A percentile compares a stretch with the other conserved stretches of the same genome.
phyloP scores from a whole-genome alignment of 2,113 vertebrate genomes.

The Hystrix cristata region DNA sequence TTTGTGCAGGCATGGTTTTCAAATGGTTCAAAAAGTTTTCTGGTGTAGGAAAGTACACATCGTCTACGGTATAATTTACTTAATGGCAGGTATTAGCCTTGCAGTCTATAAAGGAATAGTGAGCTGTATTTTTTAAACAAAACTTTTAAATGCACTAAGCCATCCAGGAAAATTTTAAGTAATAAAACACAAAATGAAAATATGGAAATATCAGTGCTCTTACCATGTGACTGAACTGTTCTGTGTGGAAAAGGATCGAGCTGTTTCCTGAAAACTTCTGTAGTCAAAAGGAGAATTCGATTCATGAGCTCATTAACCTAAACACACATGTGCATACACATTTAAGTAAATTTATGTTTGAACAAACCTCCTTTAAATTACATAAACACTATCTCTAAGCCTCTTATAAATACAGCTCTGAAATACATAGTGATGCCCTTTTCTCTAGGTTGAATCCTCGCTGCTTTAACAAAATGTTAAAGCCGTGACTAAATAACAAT shows the following conservation, averaged over 20 bases:
- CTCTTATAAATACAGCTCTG: background rate
- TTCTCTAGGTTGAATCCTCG: background rate
- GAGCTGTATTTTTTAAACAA: conserved; percentile 26
- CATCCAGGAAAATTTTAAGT: conserved; percentile 41
- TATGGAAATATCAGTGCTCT: conserved; percentile 63
- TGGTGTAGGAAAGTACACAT: background rate
- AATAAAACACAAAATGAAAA: conserved; percentile 68
- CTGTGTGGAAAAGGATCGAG: conserved; percentile 91
- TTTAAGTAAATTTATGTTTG: conserved; percentile 52
- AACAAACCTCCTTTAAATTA: background rate
- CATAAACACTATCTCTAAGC: background rate
- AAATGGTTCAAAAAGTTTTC: background rate
- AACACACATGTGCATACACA: conserved; percentile 67
- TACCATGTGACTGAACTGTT: conserved; percentile 94
- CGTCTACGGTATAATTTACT: background rate
- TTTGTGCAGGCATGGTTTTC: background rate
- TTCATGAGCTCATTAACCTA: conserved; percentile 94
- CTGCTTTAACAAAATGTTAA: background rate
- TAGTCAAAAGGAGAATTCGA: conserved; percentile 92
- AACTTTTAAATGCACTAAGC: background rate
- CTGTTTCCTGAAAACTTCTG: conserved; percentile 93
- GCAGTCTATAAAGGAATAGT: background rate
- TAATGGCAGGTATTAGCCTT: background rate
- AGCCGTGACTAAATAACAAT: background rate
- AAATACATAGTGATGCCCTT: background rate